phyloP scores from a whole-genome alignment of 2,888 invertebrate species.

The Acleris sparsana region DNA sequence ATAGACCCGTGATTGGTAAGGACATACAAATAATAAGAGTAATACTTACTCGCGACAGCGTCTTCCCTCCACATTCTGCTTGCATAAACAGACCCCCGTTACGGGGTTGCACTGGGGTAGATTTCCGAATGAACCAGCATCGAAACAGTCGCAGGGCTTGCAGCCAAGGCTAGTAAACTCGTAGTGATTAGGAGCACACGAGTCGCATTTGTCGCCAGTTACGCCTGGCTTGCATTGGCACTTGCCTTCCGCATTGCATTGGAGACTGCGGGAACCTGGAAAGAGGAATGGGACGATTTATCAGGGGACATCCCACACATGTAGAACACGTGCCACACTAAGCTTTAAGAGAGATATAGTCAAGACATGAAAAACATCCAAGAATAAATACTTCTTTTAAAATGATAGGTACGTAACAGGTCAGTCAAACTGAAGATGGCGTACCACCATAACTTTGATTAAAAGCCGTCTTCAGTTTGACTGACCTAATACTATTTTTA shows the following conservation, averaged over 20 bases:
- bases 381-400: too few relatives aligned
- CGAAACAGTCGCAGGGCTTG: constrained; percentile 94
- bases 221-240: constrained; percentile 98
- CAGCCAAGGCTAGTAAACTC: constrained; percentile 96
- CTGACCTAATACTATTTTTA: too few relatives aligned
- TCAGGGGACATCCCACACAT: too few relatives aligned
- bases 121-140: constrained; percentile 92
- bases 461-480: too few relatives aligned
- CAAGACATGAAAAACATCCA: too few relatives aligned
- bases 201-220: constrained; percentile 96
- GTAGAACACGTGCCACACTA: too few relatives aligned
- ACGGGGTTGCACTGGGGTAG: constrained; percentile 92
- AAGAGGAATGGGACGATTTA: neutral
- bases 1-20: too few relatives aligned
- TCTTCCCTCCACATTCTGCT: constrained; percentile 97
- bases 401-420: too few relatives aligned
- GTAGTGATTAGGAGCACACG: constrained; percentile 91
- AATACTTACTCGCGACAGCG: constrained; percentile 91
- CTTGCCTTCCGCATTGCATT: constrained; percentile 95
- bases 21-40: too few relatives aligned
- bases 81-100: constrained; percentile 92
- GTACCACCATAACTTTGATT: too few relatives aligned
- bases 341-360: too few relatives aligned
- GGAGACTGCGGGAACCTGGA: constrained; percentile 92
- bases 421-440: too few relatives aligned